Evolutionary conservation across 2,888 invertebrate genomes (phyloP), one percentile per base, ranked within the genome.

Genomic region (Luperina nickerlii): DNA sequence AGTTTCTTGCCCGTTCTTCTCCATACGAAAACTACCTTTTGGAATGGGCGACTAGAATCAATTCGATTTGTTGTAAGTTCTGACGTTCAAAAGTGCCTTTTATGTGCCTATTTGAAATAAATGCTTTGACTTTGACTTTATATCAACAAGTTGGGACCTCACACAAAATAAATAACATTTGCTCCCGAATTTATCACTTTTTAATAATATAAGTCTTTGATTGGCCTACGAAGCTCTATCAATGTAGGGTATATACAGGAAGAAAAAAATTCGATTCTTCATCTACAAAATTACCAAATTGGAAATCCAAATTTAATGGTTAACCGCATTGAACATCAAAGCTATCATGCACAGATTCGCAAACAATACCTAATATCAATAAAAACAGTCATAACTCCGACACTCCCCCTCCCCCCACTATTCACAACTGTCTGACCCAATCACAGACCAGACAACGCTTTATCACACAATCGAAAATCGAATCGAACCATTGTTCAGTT

Each of bases 401-500:
- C 66, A 57, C 32, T 24, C 0, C 67, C 60, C 63, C 13, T 9
- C 24, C 15, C 8, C 63, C 45, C 13, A 24, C 84, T 48, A 84
- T 84, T 62, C 65, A 81, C 81, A 78, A 84, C 74, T 82, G 84
- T 82, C 78, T 78, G 63, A 74, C 71, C 81, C 84, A 84, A 84
- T 78, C 84, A 84, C 81, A 76, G 81, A 63, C 38, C 72, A 84
- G 78, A 84, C 81, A 72, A 63, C 76, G 45, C 81, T 84, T 84
- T 75, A 82, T 76, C 74, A 84, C 82, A 85, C 77, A 79, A 79
- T 79, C 83, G 76, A 76, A 74, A 85, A 85, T 85, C 76, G 85
- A 85, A 85, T 84, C 84, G 78, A 75, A 54, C 60, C 74, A 84
- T 81, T 81, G 81, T 84, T 75, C 51, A 11, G 38, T 11, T 11